phyloP scores from a whole-genome alignment of 2,888 invertebrate species.

The Ligdia adustata region DNA sequence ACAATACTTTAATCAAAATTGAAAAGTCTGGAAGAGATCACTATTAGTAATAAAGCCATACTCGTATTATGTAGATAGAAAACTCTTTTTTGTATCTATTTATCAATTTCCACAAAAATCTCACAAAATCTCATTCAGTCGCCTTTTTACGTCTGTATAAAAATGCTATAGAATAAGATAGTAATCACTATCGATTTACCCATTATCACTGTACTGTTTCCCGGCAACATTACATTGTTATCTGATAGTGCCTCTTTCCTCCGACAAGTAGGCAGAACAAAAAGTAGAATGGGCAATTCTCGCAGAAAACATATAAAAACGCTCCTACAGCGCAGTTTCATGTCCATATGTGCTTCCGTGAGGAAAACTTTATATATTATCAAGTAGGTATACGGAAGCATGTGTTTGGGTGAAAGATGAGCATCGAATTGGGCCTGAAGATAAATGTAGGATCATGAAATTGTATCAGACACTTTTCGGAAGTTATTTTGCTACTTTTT shows the following conservation, averaged over 20 bases:
- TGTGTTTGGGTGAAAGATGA: slow-evolving; percentile 13
- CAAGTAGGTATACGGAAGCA: background rate
- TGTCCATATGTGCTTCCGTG: background rate
- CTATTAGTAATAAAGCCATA: too few relatives aligned
- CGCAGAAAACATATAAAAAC: slow-evolving; percentile 9
- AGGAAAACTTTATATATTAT: slow-evolving; percentile 12
- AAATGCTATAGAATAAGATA: too few relatives aligned
- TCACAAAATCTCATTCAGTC: too few relatives aligned
- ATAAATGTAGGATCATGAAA: background rate
- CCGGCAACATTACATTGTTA: slow-evolving; percentile 3
- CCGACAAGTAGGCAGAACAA: slow-evolving; percentile 6
- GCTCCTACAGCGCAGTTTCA: background rate
- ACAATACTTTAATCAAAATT: too few relatives aligned
- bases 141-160: too few relatives aligned
- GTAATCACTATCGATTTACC: background rate
- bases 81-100: too few relatives aligned
- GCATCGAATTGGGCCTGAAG: slow-evolving; percentile 4
- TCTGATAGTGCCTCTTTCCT: slow-evolving; percentile 5
- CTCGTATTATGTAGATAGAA: too few relatives aligned
- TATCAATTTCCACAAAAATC: too few relatives aligned
- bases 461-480: too few relatives aligned
- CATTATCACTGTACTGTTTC: slow-evolving; percentile 7
- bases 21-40: too few relatives aligned
- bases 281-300: slow-evolving; percentile 16
- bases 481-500: too few relatives aligned